These are phyloP conservation scores for Dicycla oo DNA, from an alignment of 2,888 invertebrate genomes.

Conservation along the genomic window DNA sequence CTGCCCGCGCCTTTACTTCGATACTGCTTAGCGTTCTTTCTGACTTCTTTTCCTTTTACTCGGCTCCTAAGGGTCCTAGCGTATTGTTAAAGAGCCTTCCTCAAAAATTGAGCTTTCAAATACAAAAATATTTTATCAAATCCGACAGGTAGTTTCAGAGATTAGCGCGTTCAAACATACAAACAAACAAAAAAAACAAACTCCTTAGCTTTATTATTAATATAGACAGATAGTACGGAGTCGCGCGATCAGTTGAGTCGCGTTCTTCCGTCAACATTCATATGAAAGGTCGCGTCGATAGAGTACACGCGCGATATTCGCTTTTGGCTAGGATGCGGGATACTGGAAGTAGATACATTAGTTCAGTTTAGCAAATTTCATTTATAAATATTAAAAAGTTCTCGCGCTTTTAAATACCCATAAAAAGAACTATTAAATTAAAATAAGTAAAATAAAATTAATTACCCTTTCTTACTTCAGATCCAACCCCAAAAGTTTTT, in stretches of 20 bases:
- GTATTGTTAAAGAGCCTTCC: too few species aligned
- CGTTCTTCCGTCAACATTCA: not conserved
- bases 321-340: not conserved
- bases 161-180: too few species aligned
- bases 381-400: not conserved
- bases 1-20: too few species aligned
- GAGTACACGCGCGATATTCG: not conserved
- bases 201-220: too few species aligned
- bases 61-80: too few species aligned
- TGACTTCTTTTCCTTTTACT: too few species aligned
- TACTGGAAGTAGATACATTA: not conserved
- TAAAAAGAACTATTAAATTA: not conserved
- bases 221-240: too few species aligned
- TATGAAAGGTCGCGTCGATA: not conserved
- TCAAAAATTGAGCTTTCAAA: too few species aligned
- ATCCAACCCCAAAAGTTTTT: slow-evolving; percentile 6
- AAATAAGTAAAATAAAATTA: slow-evolving; percentile 1
- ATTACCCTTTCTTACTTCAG: slow-evolving; percentile 5
- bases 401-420: not conserved
- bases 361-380: not conserved
- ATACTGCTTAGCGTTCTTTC: too few species aligned
- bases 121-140: too few species aligned
- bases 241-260: not conserved
- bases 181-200: too few species aligned
- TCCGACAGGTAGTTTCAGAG: too few species aligned